Percentiles rank a stretch among this genome's conserved stretches.
These are phyloP conservation scores for Larimichthys crocea DNA, from an alignment of 2,113 vertebrate genomes.

Conservation along the genomic window DNA sequence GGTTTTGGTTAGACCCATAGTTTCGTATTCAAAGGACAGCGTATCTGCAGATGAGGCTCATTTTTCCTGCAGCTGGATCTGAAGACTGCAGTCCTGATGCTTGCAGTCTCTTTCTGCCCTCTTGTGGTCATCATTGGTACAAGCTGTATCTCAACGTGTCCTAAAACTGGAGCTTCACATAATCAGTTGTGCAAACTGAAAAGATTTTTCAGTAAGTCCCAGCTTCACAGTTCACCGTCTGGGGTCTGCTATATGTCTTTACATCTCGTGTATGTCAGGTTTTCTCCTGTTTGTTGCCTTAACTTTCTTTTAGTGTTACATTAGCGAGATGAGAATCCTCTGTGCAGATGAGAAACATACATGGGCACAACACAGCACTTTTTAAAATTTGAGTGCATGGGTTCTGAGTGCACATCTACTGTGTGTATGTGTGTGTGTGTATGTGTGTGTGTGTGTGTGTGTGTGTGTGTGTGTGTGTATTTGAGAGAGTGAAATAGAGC, in stretches of 20 bases:
- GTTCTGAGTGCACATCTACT: slow-evolving; percentile 6
- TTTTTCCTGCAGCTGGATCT: slow-evolving; percentile 15
- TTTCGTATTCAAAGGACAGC: slow-evolving; percentile 33
- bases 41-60: slow-evolving; percentile 33
- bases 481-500: background rate
- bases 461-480: background rate
- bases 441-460: no score
- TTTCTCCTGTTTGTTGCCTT: slow-evolving; percentile 58
- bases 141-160: background rate
- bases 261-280: slow-evolving; percentile 16
- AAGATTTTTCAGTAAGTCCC: background rate
- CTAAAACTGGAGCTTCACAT: background rate
- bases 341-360: slow-evolving; percentile 42
- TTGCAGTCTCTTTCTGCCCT: slow-evolving; percentile 27
- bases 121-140: slow-evolving; percentile 40
- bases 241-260: background rate
- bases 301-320: slow-evolving; percentile 46
- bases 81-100: background rate
- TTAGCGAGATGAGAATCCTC: slow-evolving; percentile 35
- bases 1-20: slow-evolving; percentile 4
- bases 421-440: no score
- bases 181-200: slow-evolving; percentile 3
- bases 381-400: slow-evolving; percentile 15
- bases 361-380: slow-evolving; percentile 73
- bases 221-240: background rate